Evolutionary conservation across 53 echinoderm and acorn worm genomes (phyloP).

Genomic region (Glandiceps talaboti): DNA sequence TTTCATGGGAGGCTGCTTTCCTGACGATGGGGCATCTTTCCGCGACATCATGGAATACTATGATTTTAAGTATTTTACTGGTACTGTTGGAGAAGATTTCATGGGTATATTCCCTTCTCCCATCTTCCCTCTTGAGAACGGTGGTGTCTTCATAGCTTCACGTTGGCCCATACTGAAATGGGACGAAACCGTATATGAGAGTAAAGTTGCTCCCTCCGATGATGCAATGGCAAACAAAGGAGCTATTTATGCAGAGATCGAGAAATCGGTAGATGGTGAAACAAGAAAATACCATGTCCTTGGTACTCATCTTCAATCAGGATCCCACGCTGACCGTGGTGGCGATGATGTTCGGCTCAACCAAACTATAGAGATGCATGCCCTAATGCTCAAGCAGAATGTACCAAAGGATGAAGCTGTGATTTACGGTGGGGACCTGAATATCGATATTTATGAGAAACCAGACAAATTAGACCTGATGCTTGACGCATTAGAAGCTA

Average conservation of each 20-base stretch:
- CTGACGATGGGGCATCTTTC: slow-evolving; percentile 4
- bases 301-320: slow-evolving; percentile 79
- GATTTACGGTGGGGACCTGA: slow-evolving; percentile 74
- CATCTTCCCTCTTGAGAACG: slow-evolving; percentile 33
- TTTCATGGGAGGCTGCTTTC: slow-evolving; percentile 90
- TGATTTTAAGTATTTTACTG: neutral
- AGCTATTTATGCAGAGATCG: slow-evolving; percentile 45
- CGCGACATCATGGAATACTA: neutral
- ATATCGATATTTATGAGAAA: slow-evolving; percentile 42
- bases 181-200: slow-evolving; percentile 37
- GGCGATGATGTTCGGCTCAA: slow-evolving; percentile 28
- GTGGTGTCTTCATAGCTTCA: slow-evolving; percentile 72
- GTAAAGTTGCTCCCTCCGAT: slow-evolving; percentile 26
- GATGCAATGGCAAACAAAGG: slow-evolving; percentile 70
- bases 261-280: slow-evolving; percentile 38
- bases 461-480: slow-evolving; percentile 39
- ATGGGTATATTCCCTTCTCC: too few relatives aligned
- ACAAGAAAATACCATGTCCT: slow-evolving; percentile 56
- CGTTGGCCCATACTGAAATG: slow-evolving; percentile 71
- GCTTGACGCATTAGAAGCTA: slow-evolving; percentile 41
- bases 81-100: neutral
- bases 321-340: slow-evolving; percentile 19
- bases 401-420: slow-evolving; percentile 53
- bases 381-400: slow-evolving; percentile 38
- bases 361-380: slow-evolving; percentile 53